These are phyloP conservation scores for Parapsyche elsis DNA, from an alignment of 1,140 invertebrate genomes.

Conservation along the genomic window DNA sequence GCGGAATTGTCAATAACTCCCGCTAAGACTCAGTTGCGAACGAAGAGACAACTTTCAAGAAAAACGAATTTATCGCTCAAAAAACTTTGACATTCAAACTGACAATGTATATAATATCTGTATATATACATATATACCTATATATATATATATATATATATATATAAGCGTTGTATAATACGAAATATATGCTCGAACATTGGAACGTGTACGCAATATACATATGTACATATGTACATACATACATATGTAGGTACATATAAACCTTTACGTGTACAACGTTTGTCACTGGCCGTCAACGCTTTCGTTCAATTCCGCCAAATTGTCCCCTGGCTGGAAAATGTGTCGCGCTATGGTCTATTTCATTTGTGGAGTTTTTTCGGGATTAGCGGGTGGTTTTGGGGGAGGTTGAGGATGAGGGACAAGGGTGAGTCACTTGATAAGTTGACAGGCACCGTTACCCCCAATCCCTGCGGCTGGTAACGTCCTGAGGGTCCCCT, in stretches of 20 bases:
- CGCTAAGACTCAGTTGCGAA: neutral
- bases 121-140: no score
- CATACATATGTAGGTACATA: no score
- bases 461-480: slow-evolving; percentile 2
- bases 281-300: neutral
- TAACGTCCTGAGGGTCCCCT: slow-evolving; percentile 4
- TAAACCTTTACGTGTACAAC: neutral
- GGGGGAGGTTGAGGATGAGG: neutral
- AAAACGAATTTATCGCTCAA: neutral
- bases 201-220: no score
- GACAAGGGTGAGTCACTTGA: neutral
- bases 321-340: slow-evolving; percentile 18
- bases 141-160: no score
- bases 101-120: no score
- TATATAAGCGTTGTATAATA: no score
- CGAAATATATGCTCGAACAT: no score
- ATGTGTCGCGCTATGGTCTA: slow-evolving; percentile 13
- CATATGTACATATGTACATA: no score
- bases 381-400: neutral
- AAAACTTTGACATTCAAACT: no score
- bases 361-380: slow-evolving; percentile 23
- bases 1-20: slow-evolving; percentile 2
- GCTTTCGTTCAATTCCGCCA: slow-evolving; percentile 10
- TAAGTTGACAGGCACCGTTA: slow-evolving; percentile 20
- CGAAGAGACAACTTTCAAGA: neutral